Evolutionary conservation across 92 coral and sea anemone genomes (phyloP).

Genomic region (Pocillopora grandis): DNA sequence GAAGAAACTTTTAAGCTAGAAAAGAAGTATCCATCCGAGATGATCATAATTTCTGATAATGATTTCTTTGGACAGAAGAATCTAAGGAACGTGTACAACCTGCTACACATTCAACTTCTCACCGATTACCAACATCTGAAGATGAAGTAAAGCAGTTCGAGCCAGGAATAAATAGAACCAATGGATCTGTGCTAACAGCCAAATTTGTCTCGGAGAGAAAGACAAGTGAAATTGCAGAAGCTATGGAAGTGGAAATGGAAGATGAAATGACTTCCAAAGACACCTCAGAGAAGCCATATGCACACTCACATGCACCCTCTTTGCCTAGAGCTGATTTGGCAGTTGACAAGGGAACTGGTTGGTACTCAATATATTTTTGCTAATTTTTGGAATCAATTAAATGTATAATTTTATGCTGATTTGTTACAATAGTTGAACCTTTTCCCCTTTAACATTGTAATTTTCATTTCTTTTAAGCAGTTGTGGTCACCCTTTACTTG

Average conservation of each 20-base stretch:
- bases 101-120: neutral
- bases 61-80: too few relatives aligned
- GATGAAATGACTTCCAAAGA: neutral
- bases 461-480: too few relatives aligned
- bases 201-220: neutral
- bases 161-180: neutral
- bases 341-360: neutral
- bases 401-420: too few relatives aligned
- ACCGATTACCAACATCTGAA: neutral
- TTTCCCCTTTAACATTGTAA: too few relatives aligned
- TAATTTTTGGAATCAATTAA: neutral
- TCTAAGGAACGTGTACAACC: too few relatives aligned
- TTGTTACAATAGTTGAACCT: too few relatives aligned
- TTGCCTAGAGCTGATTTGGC: neutral
- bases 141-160: neutral
- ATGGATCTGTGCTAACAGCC: neutral
- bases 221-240: neutral
- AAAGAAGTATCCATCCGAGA: too few relatives aligned
- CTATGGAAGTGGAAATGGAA: neutral
- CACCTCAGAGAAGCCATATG: neutral
- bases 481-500: too few relatives aligned
- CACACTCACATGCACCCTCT: neutral
- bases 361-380: neutral
- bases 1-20: neutral
- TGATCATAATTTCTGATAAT: too few relatives aligned